Percentiles rank a stretch among this genome's conserved stretches.
These are phyloP conservation scores for Callithrix jacchus DNA, from an alignment of 2,113 vertebrate species.

Conservation along the genomic window DNA sequence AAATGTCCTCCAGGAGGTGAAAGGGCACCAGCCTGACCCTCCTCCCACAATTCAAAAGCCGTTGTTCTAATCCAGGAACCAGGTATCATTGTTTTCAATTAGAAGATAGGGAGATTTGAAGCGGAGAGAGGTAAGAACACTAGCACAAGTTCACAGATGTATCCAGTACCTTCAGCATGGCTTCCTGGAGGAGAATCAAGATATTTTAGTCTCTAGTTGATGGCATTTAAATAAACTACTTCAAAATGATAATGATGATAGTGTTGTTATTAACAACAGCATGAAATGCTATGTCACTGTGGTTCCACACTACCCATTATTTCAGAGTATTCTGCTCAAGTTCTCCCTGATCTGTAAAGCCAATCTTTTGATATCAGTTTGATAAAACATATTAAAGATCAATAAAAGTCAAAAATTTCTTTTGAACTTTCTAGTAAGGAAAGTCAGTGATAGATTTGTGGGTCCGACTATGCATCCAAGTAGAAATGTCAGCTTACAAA, in stretches of 20 bases:
- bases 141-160: neutral
- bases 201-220: neutral
- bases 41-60: neutral
- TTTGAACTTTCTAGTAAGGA: neutral
- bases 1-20: neutral
- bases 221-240: neutral
- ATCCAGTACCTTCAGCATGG: neutral
- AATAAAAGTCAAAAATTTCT: neutral
- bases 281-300: neutral
- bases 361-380: neutral
- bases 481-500: slow-evolving; percentile 38
- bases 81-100: neutral
- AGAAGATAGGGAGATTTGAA: neutral
- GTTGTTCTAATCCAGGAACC: neutral
- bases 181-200: neutral
- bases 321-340: neutral
- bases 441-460: neutral
- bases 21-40: neutral
- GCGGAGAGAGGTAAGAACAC: neutral
- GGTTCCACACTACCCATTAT: neutral
- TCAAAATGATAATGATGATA: neutral
- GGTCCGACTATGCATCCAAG: slow-evolving; percentile 8
- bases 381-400: neutral
- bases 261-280: neutral
- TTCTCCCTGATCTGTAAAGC: neutral